Evolutionary conservation across 2,797 vertebrate genomes (phyloP), one percentile per base, ranked within the genome.

Genomic region (Hypotaenidia philippensis): DNA sequence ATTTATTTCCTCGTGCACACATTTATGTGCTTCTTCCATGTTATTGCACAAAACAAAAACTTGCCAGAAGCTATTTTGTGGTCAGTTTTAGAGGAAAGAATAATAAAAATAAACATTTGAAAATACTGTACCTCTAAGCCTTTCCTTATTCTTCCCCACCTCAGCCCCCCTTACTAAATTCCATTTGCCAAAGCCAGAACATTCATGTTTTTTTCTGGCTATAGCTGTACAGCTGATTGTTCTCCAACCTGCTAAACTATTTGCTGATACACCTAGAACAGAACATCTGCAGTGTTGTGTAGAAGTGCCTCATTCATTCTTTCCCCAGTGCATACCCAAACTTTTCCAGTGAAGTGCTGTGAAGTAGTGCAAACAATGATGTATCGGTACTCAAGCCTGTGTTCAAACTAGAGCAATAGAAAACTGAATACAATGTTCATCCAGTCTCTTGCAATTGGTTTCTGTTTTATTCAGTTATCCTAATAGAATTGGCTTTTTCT

Each of bases 391-490:
- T 72, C 34, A 34, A 83, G 38, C 12, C 55, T 32, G 14, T 32
- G 25, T 81, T 81, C 57, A 71, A 68, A 81, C 45, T 40, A 36
- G 6, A 87, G 47, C 74, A 74, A 31, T 66, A 69, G 57, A 63
- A 83, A 93, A 81, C 34, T 27, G 50, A 87, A 36, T 52, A 10
- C 59, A 52, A 4, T 18, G 36, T 68, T 93, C 63, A 38, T 47
- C 17, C 68, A 64, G n/a, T 21, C 57, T 80, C 36, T 49, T 1
- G 1, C 36, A 60, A 44, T 94, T 94, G 90, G 29, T 86, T 53
- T 94, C 79, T 77, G 9, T 87, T 89, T 87, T 80, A 84, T 87
- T 95, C 65, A 47, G 44, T 68, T 86, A 32, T 69, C 34, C 56
- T 79, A 29, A 72, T 79, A 47, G 60, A 79, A 74, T 36, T 57